Percentiles rank a stretch among this genome's conserved stretches.
Conservation (phyloP, 92 coral and sea anemone species). For the Nematostella vectensis region DNA sequence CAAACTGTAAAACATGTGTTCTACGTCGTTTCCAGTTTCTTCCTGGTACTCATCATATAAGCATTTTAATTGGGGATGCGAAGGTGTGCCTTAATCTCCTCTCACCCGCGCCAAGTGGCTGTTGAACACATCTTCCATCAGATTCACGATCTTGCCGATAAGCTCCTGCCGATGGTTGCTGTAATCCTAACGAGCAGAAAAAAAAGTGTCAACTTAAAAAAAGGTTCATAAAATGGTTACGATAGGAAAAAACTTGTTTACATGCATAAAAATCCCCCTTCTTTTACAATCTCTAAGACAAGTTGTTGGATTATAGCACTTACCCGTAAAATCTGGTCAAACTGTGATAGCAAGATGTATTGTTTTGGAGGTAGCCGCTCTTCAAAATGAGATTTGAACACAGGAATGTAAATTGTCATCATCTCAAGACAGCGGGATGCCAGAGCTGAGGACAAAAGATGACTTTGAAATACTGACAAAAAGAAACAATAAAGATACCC, state of each 20-base stretch:
- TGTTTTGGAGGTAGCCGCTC: slow-evolving; percentile 92
- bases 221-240: neutral
- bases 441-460: slow-evolving; percentile 76
- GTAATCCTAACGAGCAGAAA: slow-evolving; percentile 60
- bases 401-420: slow-evolving; percentile 80
- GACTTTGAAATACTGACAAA: no score
- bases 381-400: slow-evolving; percentile 91
- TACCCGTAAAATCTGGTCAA: slow-evolving; percentile 95
- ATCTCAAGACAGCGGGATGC: slow-evolving; percentile 91
- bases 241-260: neutral
- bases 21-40: no score
- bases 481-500: neutral
- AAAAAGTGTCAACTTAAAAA: neutral
- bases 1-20: no score
- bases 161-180: slow-evolving; percentile 84
- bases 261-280: no score
- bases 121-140: slow-evolving; percentile 81
- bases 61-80: no score
- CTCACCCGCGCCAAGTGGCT: slow-evolving; percentile 58
- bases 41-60: no score
- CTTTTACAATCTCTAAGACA: no score
- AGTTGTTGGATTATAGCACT: no score
- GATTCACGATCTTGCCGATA: slow-evolving; percentile 66
- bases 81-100: no score
- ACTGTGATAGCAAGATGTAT: slow-evolving; percentile 84